These are phyloP conservation scores for Helicoverpa zea DNA, from an alignment of 1,140 invertebrate species.

Conservation along the genomic window DNA sequence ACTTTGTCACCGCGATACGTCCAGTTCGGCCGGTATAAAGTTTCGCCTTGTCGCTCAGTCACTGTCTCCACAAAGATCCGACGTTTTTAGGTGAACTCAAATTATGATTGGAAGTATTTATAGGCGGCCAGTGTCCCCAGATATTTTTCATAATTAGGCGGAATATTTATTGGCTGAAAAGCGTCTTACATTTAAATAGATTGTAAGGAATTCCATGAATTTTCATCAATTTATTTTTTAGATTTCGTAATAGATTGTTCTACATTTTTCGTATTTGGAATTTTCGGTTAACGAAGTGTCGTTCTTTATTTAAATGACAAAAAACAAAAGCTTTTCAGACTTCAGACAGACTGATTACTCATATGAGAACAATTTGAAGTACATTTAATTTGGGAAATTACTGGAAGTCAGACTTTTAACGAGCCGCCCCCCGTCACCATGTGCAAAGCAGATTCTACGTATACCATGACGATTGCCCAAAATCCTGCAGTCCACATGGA, in stretches of 20 bases:
- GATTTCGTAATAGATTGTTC: conserved; percentile 20
- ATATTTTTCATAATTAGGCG: conserved; percentile 46
- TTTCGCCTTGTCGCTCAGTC: conserved; percentile 23
- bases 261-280: conserved; percentile 10
- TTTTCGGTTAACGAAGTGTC: not conserved
- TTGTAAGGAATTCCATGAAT: conserved; percentile 29
- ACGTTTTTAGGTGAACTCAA: conserved; percentile 56
- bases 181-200: conserved; percentile 32
- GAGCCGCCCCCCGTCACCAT: conserved; percentile 69
- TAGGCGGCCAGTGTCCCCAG: conserved; percentile 18
- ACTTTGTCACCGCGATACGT: conserved; percentile 19
- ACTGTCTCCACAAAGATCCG: conserved; percentile 30
- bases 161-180: conserved; percentile 46
- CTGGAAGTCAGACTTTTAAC: conserved; percentile 73
- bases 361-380: conserved; percentile 41
- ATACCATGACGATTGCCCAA: conserved; percentile 71
- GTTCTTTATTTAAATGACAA: not conserved
- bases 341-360: conserved; percentile 25
- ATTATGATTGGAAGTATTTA: conserved; percentile 52
- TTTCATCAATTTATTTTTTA: conserved; percentile 9
- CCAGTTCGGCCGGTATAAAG: conserved; percentile 4
- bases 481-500: conserved; percentile 79
- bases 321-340: conserved; percentile 31
- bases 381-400: conserved; percentile 61
- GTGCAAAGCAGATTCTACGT: conserved; percentile 77